Evolutionary conservation across 2,797 vertebrate species (phyloP), one percentile per base, ranked within the genome.

Genomic region (Crenuchus spilurus): DNA sequence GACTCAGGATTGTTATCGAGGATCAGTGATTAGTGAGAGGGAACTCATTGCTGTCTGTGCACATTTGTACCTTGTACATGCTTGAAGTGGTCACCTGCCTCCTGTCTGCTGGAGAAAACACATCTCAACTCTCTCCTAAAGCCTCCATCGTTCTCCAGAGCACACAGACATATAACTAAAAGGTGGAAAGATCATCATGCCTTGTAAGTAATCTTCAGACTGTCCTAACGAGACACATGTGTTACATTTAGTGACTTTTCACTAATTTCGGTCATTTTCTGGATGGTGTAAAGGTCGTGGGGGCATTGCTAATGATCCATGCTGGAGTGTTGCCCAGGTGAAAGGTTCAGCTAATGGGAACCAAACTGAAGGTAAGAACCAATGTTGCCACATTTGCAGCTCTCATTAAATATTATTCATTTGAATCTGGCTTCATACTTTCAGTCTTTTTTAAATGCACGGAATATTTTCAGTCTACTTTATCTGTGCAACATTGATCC

Each of bases 241-340:
- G 10, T 37, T 37, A 10, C 22, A 18, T 7, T 39, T 31, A 44
- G 31, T 52, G 58, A 41, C 16, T n/a, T 5, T 31, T 3, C 0
- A 4, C 2, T 51, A 37, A 28, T 66, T 20, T 58, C 8, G 58
- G 9, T 46, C 48, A n/a, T 72, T 24, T 7, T 60, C 10, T 49
- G 20, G 39, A 11, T 33, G n/a, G 7, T 9, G 4, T 65, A 20
- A 28, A 75, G 73, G 57, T 14, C 65, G 73, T 14, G 82, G 80
- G 70, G 76, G 82, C 18, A 72, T 58, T 52, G 42, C 76, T 35
- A 69, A 73, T 60, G 82, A 83, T 41, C 70, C 74, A 35, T 69
- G 70, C 67, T 85, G 84, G 84, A 77, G 76, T 33, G 77, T 80
- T 41, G 78, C 80, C 14, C 82, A 83, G 60, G 82, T 85, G 61